Conservation (phyloP, 2,113 vertebrate species). For the Perca schrenkii region DNA sequence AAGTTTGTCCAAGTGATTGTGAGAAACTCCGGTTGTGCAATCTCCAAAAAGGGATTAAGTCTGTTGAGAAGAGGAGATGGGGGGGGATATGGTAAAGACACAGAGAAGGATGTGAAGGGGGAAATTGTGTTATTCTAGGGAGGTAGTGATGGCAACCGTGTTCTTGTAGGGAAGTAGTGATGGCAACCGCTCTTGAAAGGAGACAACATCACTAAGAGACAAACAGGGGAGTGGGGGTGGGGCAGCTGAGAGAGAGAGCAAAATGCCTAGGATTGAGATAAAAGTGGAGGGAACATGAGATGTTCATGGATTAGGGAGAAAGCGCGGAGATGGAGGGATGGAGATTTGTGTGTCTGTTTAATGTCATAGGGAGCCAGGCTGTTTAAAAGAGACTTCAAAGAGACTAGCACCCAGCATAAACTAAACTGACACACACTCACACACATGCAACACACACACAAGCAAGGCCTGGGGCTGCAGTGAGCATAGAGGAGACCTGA, state of each 20-base stretch:
- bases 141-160: conserved; percentile 78
- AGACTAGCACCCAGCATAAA: conserved; percentile 58
- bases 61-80: conserved; percentile 60
- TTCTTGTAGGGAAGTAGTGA: conserved; percentile 73
- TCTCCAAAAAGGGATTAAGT: conserved; percentile 77
- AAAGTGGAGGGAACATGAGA: conserved; percentile 59
- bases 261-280: conserved; percentile 51
- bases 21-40: conserved; percentile 74
- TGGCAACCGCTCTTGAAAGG: conserved; percentile 78
- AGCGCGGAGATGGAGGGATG: not conserved
- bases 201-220: conserved; percentile 64
- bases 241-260: conserved; percentile 10
- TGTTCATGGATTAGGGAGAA: conserved; percentile 61
- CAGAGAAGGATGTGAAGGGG: conserved; percentile 70
- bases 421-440: conserved; percentile 58
- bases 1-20: conserved; percentile 56
- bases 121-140: conserved; percentile 75
- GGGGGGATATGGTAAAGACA: conserved; percentile 55
- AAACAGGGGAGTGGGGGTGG: conserved; percentile 30
- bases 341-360: conserved; percentile 58
- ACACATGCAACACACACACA: conserved; percentile 34
- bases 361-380: conserved; percentile 48
- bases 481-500: conserved; percentile 54
- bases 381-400: conserved; percentile 73
- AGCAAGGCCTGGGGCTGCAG: conserved; percentile 34